Base-by-base conservation (phyloP, 35 echinoderm and acorn worm genomes). In the Apostichopus parvimensis region DNA sequence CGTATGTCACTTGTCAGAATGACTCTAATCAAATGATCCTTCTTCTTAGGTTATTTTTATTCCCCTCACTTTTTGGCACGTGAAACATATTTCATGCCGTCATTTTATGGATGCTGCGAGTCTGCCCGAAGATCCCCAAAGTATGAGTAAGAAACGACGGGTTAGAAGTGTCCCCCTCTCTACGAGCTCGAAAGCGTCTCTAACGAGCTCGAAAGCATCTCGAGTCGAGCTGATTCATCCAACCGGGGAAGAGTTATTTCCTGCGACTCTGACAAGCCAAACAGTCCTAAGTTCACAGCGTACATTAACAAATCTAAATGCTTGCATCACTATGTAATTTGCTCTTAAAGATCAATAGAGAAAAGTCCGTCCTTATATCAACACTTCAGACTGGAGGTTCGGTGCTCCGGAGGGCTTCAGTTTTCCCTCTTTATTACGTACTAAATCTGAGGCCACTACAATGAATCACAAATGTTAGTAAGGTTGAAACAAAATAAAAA, bases 321-420 rank as follows among this genome's bases (percentile, higher is more conserved):
- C 57, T 84, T 84, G 81, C 81, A 59, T 84, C 81, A 84, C 81
- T 84, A 59, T 84, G 81, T 84, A 84, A 84, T 84, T 84, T 84
- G 81, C 81, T 84, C 81, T 84, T 84, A 84, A 84, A 23, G 81
- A 84, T 58, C 81, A 60, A 56, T 58, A 84, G 52, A 58, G 71
- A 55, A 84, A 59, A 84, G 81, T 60, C 55, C 15, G 81, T 14
- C 17, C 81, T 84, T 58, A 84, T 84, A 54, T 84, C 81, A 58
- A 84, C 81, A 84, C 81, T 12, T 59, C 81, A 84, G 56, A 84
- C 54, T 57, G 9, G 56, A 84, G 81, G 54, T 23, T 84, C 23
- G 10, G 13, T 75, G 6, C 71, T 75, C 71, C 21, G 0, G 15
- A 75, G 71, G 20, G 71, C n/a, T 75, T 75, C 6, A 75, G 58